Conservation (phyloP, 2,797 vertebrate genomes). For the Sorex maritimensis region DNA sequence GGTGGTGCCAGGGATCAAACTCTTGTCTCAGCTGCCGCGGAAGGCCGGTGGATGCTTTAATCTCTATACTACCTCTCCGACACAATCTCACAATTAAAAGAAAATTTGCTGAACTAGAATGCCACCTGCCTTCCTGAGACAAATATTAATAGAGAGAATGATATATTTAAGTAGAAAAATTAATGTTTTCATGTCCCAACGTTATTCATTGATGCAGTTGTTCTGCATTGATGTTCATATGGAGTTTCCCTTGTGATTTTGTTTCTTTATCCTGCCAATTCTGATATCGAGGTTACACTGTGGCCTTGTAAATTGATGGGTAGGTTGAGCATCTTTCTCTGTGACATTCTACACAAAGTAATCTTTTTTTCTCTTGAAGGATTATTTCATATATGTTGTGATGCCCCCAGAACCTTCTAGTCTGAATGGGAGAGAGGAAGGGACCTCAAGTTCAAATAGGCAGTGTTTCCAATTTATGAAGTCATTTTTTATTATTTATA, state of each 20-base stretch:
- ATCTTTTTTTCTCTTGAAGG: not conserved
- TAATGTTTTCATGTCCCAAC: not conserved
- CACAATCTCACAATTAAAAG: too few species aligned
- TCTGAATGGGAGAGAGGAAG: not conserved
- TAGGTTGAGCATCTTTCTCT: not conserved
- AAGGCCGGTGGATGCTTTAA: too few species aligned
- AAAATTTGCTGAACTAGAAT: too few species aligned
- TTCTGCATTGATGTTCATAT: not conserved
- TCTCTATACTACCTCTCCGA: too few species aligned
- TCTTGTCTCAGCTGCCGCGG: too few species aligned
- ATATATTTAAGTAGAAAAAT: slow-evolving; percentile 4
- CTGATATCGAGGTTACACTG: not conserved
- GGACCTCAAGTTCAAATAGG: not conserved
- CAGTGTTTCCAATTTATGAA: not conserved
- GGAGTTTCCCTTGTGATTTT: not conserved
- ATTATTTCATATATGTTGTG: not conserved
- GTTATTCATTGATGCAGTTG: too few species aligned
- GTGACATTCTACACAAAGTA: not conserved
- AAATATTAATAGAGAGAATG: not conserved
- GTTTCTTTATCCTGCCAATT: not conserved
- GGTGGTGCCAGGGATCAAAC: too few species aligned
- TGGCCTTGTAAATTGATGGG: not conserved
- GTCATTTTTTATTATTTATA: not conserved
- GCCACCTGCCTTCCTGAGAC: not conserved
- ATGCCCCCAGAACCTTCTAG: too few species aligned